Evolutionary conservation across 2,797 vertebrate species (phyloP).

Genomic region (Cephalopachus bancanus): DNA sequence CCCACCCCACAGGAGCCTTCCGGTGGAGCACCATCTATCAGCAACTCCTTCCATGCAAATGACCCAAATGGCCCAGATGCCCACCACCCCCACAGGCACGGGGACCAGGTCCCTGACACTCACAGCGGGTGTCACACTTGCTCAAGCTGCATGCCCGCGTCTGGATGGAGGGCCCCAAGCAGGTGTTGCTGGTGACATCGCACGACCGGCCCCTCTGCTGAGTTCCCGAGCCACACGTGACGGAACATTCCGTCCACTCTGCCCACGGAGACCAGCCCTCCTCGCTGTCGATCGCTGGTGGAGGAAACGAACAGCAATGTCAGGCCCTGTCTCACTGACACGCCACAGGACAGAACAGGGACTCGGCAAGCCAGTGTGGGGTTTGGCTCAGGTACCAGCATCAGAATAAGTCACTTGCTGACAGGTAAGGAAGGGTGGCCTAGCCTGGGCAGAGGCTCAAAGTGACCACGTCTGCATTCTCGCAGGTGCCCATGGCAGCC

Average conservation of each 20-base stretch:
- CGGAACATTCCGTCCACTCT: constrained; percentile 98
- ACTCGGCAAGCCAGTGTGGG: background rate
- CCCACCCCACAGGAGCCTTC: background rate
- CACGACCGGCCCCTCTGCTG: constrained; percentile 98
- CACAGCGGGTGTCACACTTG: constrained; percentile 97
- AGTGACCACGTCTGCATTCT: background rate
- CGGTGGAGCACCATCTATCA: too few species aligned
- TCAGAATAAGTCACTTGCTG: too few species aligned
- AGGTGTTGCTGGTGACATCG: constrained; percentile 97
- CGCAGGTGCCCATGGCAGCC: too few species aligned
- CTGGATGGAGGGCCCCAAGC: constrained; percentile 96
- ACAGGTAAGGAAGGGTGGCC: too few species aligned
- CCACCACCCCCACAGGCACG: background rate
- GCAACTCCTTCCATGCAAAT: too few species aligned
- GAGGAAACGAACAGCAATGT: background rate
- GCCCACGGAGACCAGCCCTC: constrained; percentile 99
- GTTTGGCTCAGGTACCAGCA: too few species aligned
- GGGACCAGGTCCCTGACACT: constrained; percentile 80
- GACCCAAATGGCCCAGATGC: background rate
- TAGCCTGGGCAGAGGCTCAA: background rate
- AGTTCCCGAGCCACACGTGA: constrained; percentile 96
- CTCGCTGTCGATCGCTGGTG: constrained; percentile 91
- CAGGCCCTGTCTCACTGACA: accelerated
- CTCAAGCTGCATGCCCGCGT: constrained; percentile 96
- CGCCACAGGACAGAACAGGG: accelerated